Conservation (phyloP, 2,888 invertebrate species). For the Arrhopalites spinosus region DNA sequence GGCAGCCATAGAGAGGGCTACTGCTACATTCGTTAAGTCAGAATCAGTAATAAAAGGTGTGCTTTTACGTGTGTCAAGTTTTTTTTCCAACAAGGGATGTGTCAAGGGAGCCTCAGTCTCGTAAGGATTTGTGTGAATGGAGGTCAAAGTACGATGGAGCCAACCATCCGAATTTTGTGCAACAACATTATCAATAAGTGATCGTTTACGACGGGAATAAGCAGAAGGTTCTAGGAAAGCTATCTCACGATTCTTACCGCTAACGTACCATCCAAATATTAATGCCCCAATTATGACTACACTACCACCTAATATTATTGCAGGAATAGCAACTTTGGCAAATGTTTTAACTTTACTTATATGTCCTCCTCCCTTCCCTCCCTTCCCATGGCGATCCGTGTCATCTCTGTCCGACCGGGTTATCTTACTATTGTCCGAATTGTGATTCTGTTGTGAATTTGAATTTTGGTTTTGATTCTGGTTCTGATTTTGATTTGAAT, state of each 20-base stretch:
- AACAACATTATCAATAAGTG: conserved; percentile 10
- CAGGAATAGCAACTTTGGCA: conserved; percentile 69
- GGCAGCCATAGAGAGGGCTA: conserved; percentile 48
- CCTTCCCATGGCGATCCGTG: conserved; percentile 60
- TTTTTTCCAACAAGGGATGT: conserved; percentile 49
- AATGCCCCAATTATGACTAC: conserved; percentile 80
- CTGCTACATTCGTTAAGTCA: conserved; percentile 52
- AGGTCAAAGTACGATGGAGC: conserved; percentile 51
- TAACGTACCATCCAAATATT: conserved; percentile 69
- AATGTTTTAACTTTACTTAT: conserved; percentile 51
- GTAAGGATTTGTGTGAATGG: conserved; percentile 54
- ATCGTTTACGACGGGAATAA: conserved; percentile 45
- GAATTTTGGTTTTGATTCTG: not conserved
- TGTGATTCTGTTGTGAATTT: conserved; percentile 51
- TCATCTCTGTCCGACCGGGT: conserved; percentile 66
- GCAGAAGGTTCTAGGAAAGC: conserved; percentile 52
- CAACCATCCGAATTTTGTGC: conserved; percentile 47
- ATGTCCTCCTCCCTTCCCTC: conserved; percentile 59
- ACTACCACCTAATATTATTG: conserved; percentile 80
- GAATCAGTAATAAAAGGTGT: conserved; percentile 28
- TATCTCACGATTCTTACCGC: conserved; percentile 53
- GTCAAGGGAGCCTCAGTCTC: conserved; percentile 44
- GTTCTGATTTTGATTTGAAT: not conserved
- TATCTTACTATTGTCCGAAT: conserved; percentile 61
- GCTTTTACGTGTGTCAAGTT: conserved; percentile 47